These are phyloP conservation scores for Linhomoeus sp. DNA, from an alignment of 2,888 invertebrate genomes.

Conservation along the genomic window DNA sequence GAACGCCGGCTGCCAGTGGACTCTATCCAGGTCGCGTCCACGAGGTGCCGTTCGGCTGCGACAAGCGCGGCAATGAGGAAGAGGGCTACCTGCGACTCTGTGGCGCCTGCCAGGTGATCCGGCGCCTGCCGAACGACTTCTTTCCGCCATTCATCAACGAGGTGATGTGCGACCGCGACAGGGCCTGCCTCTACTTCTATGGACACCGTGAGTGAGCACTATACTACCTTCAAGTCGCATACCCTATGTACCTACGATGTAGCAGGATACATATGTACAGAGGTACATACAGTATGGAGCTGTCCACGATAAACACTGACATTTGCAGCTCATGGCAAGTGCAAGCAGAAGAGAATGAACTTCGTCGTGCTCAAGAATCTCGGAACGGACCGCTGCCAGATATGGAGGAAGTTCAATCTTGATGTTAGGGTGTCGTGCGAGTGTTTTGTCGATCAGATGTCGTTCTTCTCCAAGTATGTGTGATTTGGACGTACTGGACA, in stretches of 20 bases:
- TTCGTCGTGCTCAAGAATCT: slow-evolving; percentile 26
- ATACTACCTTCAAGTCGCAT: too few relatives aligned
- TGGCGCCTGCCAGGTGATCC: slow-evolving; percentile 24
- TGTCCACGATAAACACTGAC: too few relatives aligned
- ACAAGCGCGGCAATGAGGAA: slow-evolving; percentile 23
- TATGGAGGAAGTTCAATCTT: slow-evolving; percentile 26
- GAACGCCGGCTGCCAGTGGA: too few relatives aligned
- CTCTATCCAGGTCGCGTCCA: slow-evolving; percentile 21
- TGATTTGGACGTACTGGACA: too few relatives aligned
- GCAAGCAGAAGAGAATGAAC: slow-evolving; percentile 27
- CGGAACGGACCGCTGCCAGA: slow-evolving; percentile 22
- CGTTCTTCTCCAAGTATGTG: slow-evolving; percentile 28
- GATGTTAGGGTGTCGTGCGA: slow-evolving; percentile 27
- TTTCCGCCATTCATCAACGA: slow-evolving; percentile 29
- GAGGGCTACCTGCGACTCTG: slow-evolving; percentile 26
- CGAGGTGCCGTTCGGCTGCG: slow-evolving; percentile 25
- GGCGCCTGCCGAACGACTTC: slow-evolving; percentile 24
- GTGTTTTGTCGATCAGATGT: slow-evolving; percentile 28
- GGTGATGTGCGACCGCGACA: slow-evolving; percentile 26
- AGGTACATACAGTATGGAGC: too few relatives aligned
- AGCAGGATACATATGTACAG: too few relatives aligned
- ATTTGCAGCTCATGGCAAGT: slow-evolving; percentile 27
- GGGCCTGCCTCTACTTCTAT: slow-evolving; percentile 26
- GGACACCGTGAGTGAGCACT: too few relatives aligned
- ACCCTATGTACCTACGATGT: too few relatives aligned